phyloP scores from a whole-genome alignment of 2,113 vertebrate species.

The Zosterops borbonicus region DNA sequence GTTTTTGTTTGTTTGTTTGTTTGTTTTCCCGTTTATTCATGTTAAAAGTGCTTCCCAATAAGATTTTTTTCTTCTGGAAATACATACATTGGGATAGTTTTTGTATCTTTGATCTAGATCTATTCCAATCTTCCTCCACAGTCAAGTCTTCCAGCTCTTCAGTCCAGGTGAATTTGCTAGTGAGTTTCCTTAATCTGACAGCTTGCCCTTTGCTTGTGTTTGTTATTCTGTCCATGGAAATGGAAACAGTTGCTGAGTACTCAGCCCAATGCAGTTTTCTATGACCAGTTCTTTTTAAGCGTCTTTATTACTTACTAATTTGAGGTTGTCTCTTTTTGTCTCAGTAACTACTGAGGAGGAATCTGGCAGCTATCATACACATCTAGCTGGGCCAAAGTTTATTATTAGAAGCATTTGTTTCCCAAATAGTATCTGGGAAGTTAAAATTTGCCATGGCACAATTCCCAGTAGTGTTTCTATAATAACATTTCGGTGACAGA shows the following conservation, averaged over 20 bases:
- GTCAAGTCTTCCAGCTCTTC: neutral
- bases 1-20: no score
- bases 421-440: neutral
- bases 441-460: conserved; percentile 8
- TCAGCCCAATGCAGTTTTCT: neutral
- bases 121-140: neutral
- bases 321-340: neutral
- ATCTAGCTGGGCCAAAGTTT: neutral
- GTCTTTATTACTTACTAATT: neutral
- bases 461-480: conserved; percentile 21
- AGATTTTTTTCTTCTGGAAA: neutral
- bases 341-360: neutral
- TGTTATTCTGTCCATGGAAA: neutral
- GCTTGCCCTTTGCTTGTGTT: neutral
- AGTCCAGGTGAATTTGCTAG: neutral
- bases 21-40: neutral
- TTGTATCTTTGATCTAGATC: neutral
- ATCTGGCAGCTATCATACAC: neutral
- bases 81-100: neutral
- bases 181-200: neutral
- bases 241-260: neutral
- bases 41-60: neutral
- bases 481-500: neutral
- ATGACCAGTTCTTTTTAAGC: neutral
- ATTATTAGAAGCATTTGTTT: conserved; percentile 41